Evolutionary conservation across 2,888 invertebrate genomes (phyloP).

Genomic region (Drosophila cracens): DNA sequence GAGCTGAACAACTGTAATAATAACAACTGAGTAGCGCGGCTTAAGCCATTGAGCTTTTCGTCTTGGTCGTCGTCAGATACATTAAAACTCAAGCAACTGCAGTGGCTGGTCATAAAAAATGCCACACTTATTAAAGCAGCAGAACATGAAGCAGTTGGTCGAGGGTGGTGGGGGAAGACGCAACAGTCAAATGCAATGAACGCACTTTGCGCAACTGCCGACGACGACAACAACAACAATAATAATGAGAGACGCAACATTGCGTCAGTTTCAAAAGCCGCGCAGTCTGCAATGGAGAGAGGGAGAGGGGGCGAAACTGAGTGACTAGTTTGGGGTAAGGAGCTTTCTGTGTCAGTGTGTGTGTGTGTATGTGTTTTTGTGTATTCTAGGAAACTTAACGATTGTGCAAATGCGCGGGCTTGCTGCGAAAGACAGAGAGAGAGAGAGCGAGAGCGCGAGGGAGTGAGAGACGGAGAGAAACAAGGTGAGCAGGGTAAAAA

Average conservation of each 20-base stretch:
- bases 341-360: conserved; percentile 37
- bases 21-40: conserved; percentile 37
- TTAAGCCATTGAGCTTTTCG: conserved; percentile 49
- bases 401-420: conserved; percentile 71
- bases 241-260: conserved; percentile 25
- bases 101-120: conserved; percentile 64
- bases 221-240: conserved; percentile 43
- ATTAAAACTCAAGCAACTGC: conserved; percentile 75
- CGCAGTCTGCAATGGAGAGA: conserved; percentile 49
- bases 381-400: conserved; percentile 65
- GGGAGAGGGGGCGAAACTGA: conserved; percentile 10
- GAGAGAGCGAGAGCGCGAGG: conserved; percentile 12
- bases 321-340: conserved; percentile 19
- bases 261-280: conserved; percentile 63
- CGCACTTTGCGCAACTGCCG: conserved; percentile 74
- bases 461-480: conserved; percentile 7
- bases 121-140: conserved; percentile 56
- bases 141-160: conserved; percentile 27
- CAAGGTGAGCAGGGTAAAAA: conserved; percentile 34
- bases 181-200: conserved; percentile 37
- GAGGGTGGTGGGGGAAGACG: conserved; percentile 1
- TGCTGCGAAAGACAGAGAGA: conserved; percentile 10
- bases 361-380: neutral
- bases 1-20: conserved; percentile 52
- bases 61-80: conserved; percentile 52